A percentile compares a stretch with the other conserved stretches of the same genome.
Conservation (phyloP, 2,113 vertebrate genomes). For the Corythoichthys haematopterus region DNA sequence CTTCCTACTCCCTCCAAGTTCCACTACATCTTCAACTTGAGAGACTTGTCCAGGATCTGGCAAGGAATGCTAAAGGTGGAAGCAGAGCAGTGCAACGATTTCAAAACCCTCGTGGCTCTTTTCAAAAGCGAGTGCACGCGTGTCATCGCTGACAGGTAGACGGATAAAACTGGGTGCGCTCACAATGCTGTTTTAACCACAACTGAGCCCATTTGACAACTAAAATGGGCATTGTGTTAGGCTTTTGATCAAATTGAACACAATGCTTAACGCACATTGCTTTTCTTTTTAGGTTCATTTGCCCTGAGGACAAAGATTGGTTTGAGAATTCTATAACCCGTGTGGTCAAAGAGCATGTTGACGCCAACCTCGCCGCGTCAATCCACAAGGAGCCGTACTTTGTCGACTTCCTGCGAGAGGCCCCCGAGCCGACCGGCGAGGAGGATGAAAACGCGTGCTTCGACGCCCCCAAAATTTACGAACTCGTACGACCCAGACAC, state of each 20-base stretch:
- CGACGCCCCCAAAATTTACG: constrained; percentile 70
- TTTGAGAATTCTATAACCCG: constrained; percentile 71
- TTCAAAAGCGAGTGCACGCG: constrained; percentile 66
- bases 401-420: constrained; percentile 84
- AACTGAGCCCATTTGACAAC: not conserved
- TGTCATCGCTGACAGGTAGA: constrained; percentile 76
- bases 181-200: not conserved
- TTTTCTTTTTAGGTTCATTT: constrained; percentile 47
- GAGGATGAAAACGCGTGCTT: constrained; percentile 50
- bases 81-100: constrained; percentile 73
- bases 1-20: constrained; percentile 87
- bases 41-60: constrained; percentile 88
- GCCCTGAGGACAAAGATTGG: constrained; percentile 68
- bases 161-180: not conserved
- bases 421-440: constrained; percentile 74
- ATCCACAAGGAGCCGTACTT: constrained; percentile 72
- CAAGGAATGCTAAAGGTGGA: constrained; percentile 82
- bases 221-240: not conserved
- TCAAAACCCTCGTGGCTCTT: constrained; percentile 55
- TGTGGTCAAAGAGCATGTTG: constrained; percentile 72
- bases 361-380: constrained; percentile 54
- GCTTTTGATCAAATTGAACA: not conserved
- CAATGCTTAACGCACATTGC: not conserved
- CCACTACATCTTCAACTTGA: constrained; percentile 87
- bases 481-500: constrained; percentile 28